Conservation (phyloP, 1,140 invertebrate genomes). For the Saccostrea echinata region DNA sequence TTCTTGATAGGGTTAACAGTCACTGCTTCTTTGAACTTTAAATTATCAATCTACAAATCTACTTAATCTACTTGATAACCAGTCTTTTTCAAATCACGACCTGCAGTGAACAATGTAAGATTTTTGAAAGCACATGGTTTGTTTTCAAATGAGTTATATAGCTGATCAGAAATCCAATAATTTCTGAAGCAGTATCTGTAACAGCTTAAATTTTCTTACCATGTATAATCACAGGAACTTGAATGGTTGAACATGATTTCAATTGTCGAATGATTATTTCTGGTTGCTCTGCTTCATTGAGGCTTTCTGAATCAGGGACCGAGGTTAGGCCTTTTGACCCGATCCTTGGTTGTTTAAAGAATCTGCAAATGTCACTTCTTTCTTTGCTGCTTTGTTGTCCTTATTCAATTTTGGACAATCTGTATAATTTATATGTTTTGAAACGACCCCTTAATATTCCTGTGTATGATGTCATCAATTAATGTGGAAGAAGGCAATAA, state of each 20-base stretch:
- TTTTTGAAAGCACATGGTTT: neutral
- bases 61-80: slow-evolving; percentile 2
- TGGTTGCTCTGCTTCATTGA: too few species aligned
- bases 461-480: too few species aligned
- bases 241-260: neutral
- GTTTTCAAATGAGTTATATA: neutral
- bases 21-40: neutral
- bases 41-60: neutral
- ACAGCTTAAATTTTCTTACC: neutral
- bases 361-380: neutral
- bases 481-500: too few species aligned
- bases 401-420: too few species aligned
- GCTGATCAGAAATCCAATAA: slow-evolving; percentile 46
- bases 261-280: neutral
- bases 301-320: neutral
- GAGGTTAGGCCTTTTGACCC: slow-evolving; percentile 9
- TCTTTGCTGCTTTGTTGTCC: neutral
- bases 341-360: slow-evolving; percentile 44
- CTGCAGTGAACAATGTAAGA: slow-evolving; percentile 41
- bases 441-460: too few species aligned
- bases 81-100: slow-evolving; percentile 17
- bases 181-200: slow-evolving; percentile 45
- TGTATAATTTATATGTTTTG: too few species aligned
- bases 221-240: neutral
- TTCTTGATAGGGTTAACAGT: slow-evolving; percentile 33